Evolutionary conservation across 2,113 vertebrate species (phyloP).

Genomic region (Taurulus bubalis): DNA sequence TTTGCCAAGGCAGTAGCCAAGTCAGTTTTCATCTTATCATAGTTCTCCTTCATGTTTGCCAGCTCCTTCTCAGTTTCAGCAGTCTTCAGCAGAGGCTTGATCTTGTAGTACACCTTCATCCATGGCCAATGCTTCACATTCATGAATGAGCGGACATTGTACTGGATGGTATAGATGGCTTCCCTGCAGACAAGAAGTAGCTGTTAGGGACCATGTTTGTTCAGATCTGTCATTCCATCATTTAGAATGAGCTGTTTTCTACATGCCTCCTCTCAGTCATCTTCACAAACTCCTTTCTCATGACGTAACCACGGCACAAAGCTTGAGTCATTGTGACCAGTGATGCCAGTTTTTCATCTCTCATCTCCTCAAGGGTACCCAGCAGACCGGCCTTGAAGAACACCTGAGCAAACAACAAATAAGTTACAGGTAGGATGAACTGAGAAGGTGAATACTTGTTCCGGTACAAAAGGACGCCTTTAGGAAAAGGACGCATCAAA

Average conservation of each 20-base stretch:
- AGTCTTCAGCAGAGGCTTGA: constrained; percentile 73
- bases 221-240: fast-evolving
- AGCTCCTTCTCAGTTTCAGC: constrained; percentile 72
- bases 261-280: constrained; percentile 65
- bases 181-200: constrained; percentile 46
- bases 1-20: constrained; percentile 65
- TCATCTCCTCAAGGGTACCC: constrained; percentile 70
- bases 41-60: constrained; percentile 68
- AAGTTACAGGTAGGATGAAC: neutral
- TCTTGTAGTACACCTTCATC: constrained; percentile 80
- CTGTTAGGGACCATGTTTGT: neutral
- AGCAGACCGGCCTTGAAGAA: constrained; percentile 73
- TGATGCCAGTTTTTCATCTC: constrained; percentile 30
- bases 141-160: constrained; percentile 74
- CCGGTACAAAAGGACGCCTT: neutral
- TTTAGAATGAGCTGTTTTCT: neutral
- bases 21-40: constrained; percentile 67
- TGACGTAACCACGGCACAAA: constrained; percentile 59
- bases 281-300: constrained; percentile 70
- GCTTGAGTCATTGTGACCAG: constrained; percentile 73
- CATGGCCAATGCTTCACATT: constrained; percentile 78
- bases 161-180: constrained; percentile 67
- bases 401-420: constrained; percentile 39
- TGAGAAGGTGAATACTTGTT: neutral
- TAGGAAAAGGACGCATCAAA: no score